Evolutionary conservation across 2,113 vertebrate species (phyloP).

Genomic region (Baryphthengus martii): DNA sequence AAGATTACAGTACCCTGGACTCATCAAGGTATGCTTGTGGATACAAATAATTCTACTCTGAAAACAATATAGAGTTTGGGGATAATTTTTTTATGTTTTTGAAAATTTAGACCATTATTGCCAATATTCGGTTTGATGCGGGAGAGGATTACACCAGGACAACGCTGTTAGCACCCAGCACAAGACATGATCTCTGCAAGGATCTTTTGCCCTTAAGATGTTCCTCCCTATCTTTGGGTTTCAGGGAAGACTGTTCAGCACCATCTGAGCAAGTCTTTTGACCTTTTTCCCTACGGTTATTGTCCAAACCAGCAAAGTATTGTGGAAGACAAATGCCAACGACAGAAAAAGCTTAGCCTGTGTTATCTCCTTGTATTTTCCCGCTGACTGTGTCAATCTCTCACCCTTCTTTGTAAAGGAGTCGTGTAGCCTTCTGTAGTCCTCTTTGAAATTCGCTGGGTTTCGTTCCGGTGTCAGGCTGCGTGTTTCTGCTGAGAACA

Average conservation of each 20-base stretch:
- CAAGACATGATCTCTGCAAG: neutral
- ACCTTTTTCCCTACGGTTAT: neutral
- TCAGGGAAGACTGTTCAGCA: neutral
- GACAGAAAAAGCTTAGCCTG: neutral
- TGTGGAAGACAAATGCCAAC: accelerated
- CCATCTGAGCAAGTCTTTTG: neutral
- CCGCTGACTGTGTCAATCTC: neutral
- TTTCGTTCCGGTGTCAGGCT: neutral
- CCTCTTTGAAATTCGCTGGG: neutral
- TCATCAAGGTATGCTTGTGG: neutral
- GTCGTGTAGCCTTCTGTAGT: neutral
- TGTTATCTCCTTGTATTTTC: neutral
- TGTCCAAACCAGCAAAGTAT: neutral
- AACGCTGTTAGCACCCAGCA: neutral
- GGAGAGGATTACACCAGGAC: neutral
- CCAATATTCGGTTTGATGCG: neutral
- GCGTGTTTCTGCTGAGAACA: neutral
- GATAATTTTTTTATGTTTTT: neutral
- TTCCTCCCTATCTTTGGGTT: neutral
- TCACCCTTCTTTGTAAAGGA: neutral
- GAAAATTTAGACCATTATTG: neutral
- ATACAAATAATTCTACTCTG: neutral
- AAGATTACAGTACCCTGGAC: neutral
- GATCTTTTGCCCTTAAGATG: neutral
- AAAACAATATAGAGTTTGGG: neutral